phyloP scores from a whole-genome alignment of 2,113 vertebrate genomes.

The Corapipo altera region DNA sequence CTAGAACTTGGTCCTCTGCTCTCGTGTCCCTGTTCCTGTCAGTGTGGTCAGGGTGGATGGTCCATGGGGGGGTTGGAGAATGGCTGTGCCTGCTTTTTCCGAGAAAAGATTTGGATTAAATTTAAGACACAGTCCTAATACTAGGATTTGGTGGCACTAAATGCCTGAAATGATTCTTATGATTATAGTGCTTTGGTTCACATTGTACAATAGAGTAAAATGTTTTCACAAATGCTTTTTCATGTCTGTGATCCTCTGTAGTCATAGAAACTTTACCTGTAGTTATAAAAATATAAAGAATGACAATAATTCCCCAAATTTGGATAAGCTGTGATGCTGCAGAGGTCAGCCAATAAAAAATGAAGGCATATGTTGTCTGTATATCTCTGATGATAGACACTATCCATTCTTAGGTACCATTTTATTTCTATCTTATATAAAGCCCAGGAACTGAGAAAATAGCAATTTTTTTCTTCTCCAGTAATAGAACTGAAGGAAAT shows the following conservation, averaged over 20 bases:
- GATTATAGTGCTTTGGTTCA: not conserved
- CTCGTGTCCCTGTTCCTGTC: not conserved
- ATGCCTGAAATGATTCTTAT: not conserved
- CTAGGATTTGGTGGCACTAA: not conserved
- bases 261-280: not conserved
- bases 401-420: not conserved
- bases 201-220: not conserved
- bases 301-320: not conserved
- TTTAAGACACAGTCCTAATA: not conserved
- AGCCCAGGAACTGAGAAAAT: not conserved
- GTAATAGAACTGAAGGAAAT: not conserved
- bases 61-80: not conserved
- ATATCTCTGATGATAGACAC: not conserved
- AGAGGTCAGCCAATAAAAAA: not conserved
- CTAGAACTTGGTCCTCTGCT: not conserved
- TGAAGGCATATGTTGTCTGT: not conserved
- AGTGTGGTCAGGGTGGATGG: accelerated
- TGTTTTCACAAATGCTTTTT: not conserved
- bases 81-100: not conserved
- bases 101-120: not conserved
- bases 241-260: not conserved
- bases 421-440: not conserved
- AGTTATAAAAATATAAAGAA: not conserved
- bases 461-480: not conserved
- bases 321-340: not conserved